A percentile compares a stretch with the other conserved stretches of the same genome.
Conservation (phyloP, 2,797 vertebrate genomes). For the Rhodeus uyekii region DNA sequence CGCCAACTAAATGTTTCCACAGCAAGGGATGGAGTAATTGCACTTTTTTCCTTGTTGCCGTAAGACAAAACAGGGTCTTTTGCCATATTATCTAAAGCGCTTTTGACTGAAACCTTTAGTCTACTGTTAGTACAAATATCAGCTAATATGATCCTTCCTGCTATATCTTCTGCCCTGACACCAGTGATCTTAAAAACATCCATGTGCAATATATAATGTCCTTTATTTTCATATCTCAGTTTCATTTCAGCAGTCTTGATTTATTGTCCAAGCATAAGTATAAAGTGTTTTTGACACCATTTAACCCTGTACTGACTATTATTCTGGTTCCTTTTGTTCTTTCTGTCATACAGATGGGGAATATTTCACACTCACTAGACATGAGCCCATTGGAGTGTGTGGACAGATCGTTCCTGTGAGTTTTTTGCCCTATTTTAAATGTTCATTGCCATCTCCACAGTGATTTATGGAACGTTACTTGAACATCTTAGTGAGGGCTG, state of each 20-base stretch:
- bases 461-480: neutral
- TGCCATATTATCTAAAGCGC: neutral
- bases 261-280: neutral
- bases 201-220: neutral
- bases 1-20: conserved; percentile 46
- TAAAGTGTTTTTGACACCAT: neutral
- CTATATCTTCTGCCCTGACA: neutral
- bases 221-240: conserved; percentile 1
- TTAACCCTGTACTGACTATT: neutral
- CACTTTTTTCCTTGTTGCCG: conserved; percentile 22
- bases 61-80: conserved; percentile 21
- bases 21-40: conserved; percentile 1
- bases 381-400: conserved; percentile 97
- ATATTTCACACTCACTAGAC: conserved; percentile 96
- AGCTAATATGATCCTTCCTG: neutral
- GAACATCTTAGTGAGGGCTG: neutral
- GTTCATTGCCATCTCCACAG: conserved; percentile 32
- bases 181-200: neutral
- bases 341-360: conserved; percentile 86
- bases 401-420: conserved; percentile 99
- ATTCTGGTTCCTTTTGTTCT: conserved; percentile 65
- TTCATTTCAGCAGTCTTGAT: conserved; percentile 1
- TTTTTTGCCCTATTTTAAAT: conserved; percentile 77
- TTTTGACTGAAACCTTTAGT: neutral
- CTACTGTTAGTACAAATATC: neutral